Conservation (phyloP, 2,113 vertebrate genomes). For the human (Homo sapiens) region DNA sequence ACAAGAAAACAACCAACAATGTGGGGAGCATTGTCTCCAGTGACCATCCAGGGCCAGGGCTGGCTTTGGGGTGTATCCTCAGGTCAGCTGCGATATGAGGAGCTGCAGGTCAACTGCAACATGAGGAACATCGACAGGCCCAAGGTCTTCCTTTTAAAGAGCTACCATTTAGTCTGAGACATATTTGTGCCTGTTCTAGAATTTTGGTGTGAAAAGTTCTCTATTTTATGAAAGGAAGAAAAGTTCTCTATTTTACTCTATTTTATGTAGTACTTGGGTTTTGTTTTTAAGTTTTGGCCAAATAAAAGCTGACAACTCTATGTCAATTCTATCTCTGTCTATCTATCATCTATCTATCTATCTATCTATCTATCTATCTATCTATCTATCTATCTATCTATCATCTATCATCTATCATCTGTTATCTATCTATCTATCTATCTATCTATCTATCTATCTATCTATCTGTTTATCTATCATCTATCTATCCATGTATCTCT, state of each 20-base stretch:
- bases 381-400: not conserved
- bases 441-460: too few relatives aligned
- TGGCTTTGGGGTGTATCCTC: not conserved
- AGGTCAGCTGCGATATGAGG: rapidly evolving
- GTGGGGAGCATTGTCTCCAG: too few relatives aligned
- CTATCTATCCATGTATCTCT: not conserved
- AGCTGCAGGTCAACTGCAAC: too few relatives aligned
- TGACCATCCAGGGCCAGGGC: rapidly evolving
- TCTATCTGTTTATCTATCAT: too few relatives aligned
- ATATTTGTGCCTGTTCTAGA: not conserved
- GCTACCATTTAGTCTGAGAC: not conserved
- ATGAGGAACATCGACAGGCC: not conserved
- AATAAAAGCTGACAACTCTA: not conserved
- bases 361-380: not conserved
- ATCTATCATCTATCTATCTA: not conserved
- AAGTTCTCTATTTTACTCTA: not conserved
- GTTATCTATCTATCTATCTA: not conserved
- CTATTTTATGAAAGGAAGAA: not conserved
- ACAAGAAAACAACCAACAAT: too few relatives aligned
- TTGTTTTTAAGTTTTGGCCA: not conserved
- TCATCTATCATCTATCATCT: too few relatives aligned
- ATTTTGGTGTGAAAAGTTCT: not conserved
- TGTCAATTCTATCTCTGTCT: not conserved
- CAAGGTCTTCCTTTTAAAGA: not conserved
- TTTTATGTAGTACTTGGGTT: not conserved